Evolutionary conservation across 2,113 vertebrate species (phyloP), one percentile per base, ranked within the genome.

Genomic region (Poecilia latipinna): DNA sequence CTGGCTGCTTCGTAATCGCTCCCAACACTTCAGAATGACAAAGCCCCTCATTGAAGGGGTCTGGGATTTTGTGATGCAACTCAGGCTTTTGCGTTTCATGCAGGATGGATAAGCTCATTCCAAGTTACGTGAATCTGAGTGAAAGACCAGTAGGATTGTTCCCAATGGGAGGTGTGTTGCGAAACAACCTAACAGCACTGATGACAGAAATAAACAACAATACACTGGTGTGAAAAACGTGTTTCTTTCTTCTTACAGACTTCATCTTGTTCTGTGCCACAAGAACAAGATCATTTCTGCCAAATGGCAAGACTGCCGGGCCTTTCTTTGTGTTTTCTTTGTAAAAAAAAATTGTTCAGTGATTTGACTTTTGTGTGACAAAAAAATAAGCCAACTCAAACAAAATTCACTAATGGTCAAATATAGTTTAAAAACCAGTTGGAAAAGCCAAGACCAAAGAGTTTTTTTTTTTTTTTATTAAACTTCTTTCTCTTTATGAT

Each of bases 81-180:
- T 48, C 24, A 32, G 61, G 74, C 70, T 69, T 87, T 81, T 80
- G 74, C 68, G 81, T 86, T 69, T 60, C 10, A 57, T 44, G 39
- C 17, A 57, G 33, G 76, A 57, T 79, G 78, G 87, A 91, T 90
- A 86, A 91, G 78, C 65, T 78, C 70, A 61, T 74, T 82, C 78
- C 73, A 76, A 64, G 77, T 67, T 66, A 66, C 73, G 74, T 78
- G 75, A 81, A 79, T 88, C 70, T 57, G 72, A 78, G 67, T 70
- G 65, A 63, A 73, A 37, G 28, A 75, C 74, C 67, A 62, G 72
- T 70, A 76, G 84, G 60, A 69, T 33, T 67, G 60, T 74, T 88
- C 73, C 72, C 80, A 75, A 17, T 64, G 32, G 61, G 69, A 64
- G 6, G 33, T 13, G 29, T 39, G 32, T 28, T 75, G 64, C 32